Evolutionary conservation across 37 sponge, comb jelly and placozoan species (phyloP).

Genomic region (Corticium candelabrum): DNA sequence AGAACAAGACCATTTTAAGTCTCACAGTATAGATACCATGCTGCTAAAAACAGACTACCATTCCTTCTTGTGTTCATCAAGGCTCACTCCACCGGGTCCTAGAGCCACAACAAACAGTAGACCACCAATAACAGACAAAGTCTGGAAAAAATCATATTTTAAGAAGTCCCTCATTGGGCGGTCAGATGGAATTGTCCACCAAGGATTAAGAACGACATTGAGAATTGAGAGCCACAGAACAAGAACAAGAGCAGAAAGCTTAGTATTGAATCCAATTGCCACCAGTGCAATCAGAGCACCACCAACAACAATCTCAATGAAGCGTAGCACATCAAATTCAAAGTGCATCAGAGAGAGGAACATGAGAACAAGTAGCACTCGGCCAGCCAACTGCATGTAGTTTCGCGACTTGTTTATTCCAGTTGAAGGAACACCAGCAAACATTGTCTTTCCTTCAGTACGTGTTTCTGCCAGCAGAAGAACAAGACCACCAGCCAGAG

Average conservation of each 20-base stretch:
- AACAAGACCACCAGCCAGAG: conserved; percentile 77
- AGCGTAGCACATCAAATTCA: conserved; percentile 50
- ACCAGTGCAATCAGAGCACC: conserved; percentile 66
- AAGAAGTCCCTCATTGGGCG: conserved; percentile 83
- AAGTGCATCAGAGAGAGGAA: conserved; percentile 88
- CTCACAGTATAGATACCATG: no score
- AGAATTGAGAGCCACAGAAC: conserved; percentile 55
- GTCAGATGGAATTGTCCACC: conserved; percentile 64
- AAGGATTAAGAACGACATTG: conserved; percentile 80
- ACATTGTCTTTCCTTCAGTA: conserved; percentile 88
- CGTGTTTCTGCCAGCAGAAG: conserved; percentile 83
- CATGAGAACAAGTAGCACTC: conserved; percentile 92
- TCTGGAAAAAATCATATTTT: conserved; percentile 99
- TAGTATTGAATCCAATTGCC: conserved; percentile 89
- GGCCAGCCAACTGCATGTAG: conserved; percentile 96
- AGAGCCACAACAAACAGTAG: conserved; percentile 86
- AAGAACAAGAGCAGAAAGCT: conserved; percentile 82
- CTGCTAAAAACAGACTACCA: conserved; percentile 46
- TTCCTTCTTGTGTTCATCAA: conserved; percentile 95
- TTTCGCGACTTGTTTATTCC: conserved; percentile 74
- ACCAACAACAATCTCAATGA: conserved; percentile 56
- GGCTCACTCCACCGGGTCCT: conserved; percentile 95
- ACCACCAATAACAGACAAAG: conserved; percentile 93
- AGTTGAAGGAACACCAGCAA: conserved; percentile 90
- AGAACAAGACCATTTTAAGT: no score